Evolutionary conservation across 2,113 vertebrate genomes (phyloP).

Genomic region (Rhadina sibilatrix): DNA sequence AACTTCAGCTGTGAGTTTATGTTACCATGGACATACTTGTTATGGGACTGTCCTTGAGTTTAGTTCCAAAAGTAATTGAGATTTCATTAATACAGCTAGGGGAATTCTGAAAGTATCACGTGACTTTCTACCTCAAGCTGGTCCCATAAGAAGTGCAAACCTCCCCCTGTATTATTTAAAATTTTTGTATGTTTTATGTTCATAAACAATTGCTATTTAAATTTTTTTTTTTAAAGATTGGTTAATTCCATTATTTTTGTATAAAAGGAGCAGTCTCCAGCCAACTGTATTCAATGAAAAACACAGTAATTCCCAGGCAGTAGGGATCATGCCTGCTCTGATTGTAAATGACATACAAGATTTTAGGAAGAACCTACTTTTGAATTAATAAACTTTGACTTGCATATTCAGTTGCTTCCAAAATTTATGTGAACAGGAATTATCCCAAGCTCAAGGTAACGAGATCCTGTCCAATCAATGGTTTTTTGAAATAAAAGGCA

Average conservation of each 20-base stretch:
- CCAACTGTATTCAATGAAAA: not conserved
- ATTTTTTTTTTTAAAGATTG: not conserved
- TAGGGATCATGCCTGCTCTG: not conserved
- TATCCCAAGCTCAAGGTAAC: not conserved
- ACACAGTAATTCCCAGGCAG: not conserved
- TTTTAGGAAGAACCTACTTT: not conserved
- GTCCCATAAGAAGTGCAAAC: not conserved
- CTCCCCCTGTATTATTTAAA: not conserved
- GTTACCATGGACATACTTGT: not conserved
- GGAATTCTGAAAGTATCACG: not conserved
- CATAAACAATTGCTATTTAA: not conserved
- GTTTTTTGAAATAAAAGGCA: constrained; percentile 35
- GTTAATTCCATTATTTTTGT: not conserved
- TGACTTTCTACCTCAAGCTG: not conserved
- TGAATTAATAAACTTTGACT: not conserved
- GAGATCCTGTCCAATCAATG: not conserved
- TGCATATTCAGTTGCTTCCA: not conserved
- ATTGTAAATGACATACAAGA: not conserved
- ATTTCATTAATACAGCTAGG: not conserved
- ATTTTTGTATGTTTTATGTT: not conserved
- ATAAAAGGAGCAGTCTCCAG: not conserved
- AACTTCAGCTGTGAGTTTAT: not conserved
- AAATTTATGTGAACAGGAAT: not conserved
- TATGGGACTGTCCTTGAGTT: not conserved
- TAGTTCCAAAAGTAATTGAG: not conserved